Conservation (phyloP, 2,888 invertebrate species). For the Coelogynopora nodosa region DNA sequence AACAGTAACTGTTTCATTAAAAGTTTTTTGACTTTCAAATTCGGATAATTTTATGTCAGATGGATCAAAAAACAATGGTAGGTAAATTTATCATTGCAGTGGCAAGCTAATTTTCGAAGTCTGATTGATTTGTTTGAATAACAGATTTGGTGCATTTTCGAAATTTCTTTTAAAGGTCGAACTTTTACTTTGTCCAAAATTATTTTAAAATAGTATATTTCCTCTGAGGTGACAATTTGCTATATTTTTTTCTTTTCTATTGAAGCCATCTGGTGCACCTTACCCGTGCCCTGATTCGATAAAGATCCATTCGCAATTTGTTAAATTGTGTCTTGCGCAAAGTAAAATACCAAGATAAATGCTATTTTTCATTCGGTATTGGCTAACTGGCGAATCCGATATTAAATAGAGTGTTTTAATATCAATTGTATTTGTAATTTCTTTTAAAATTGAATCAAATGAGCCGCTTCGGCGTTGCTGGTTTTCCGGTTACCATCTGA, state of each 20-base stretch:
- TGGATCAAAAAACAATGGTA: constrained; percentile 10
- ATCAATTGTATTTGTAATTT: background rate
- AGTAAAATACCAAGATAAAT: constrained; percentile 10
- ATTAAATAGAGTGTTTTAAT: background rate
- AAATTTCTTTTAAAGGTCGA: constrained; percentile 20
- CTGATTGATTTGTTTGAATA: constrained; percentile 23
- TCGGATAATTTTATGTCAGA: constrained; percentile 7
- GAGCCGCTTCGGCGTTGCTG: background rate
- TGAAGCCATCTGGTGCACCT: constrained; percentile 13
- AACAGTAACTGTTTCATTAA: constrained; percentile 9
- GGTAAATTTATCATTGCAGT: constrained; percentile 9
- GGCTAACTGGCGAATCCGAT: too few relatives aligned
- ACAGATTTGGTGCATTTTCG: constrained; percentile 13
- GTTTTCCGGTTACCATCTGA: background rate
- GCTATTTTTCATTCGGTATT: background rate
- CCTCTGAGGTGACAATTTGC: background rate
- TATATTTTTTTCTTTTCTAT: background rate
- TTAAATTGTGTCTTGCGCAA: constrained; percentile 22
- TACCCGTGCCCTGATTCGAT: constrained; percentile 11
- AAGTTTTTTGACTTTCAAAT: background rate
- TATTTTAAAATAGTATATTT: background rate
- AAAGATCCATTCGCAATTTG: constrained; percentile 23
- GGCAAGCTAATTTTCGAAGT: constrained; percentile 11
- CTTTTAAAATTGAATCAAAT: background rate
- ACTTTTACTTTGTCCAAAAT: constrained; percentile 20